Evolutionary conservation across 1,140 invertebrate species (phyloP), one percentile per base, ranked within the genome.

Genomic region (Gryllus bimaculatus): DNA sequence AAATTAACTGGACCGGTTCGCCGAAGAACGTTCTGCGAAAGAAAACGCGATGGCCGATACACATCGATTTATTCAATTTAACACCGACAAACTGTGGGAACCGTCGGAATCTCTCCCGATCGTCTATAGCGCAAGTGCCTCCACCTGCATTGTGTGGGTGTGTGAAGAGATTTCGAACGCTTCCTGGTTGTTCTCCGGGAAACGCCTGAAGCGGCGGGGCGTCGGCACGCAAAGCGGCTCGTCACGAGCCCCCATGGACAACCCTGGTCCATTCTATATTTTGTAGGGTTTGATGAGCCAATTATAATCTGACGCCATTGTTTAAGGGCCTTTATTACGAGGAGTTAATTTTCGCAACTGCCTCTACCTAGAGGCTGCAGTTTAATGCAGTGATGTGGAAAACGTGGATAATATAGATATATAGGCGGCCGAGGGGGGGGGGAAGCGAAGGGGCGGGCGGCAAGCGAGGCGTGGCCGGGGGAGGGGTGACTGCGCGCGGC

Each of bases 401-500:
- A 66, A 66, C 54, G 54, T 66, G 54, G 54, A 66, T 66, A 66
- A 66, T 66, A 66, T 66, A 66, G 54, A 66, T 66, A 66, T 66
- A 66, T 66, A 66, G 54, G 54, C 54, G 49, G 49, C 15, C 49
- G 54, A 66, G 54, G 1, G 54, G 7, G 10, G 54, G 54, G 10
- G 54, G 54, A 18, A 66, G 10, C 10, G 54, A 3, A 18, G 18
- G 54, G 54, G 54, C 10, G 54, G 10, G 10, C 18, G 54, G n/a
- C n/a, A n/a, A 66, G 18, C 18, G 7, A 18, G 7, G 18, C 10
- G 54, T 3, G 54, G 18, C 2, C 54, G 18, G 0, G 54, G 10
- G 54, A 2, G 26, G 26, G 26, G 10, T 7, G 18, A 7, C 18
- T 1, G 18, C 2, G 18, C 10, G 10, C 54, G 10, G 54, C 10